These are phyloP conservation scores for Stylophora pistillata DNA, from an alignment of 64 coral and sea anemone genomes.

Conservation along the genomic window DNA sequence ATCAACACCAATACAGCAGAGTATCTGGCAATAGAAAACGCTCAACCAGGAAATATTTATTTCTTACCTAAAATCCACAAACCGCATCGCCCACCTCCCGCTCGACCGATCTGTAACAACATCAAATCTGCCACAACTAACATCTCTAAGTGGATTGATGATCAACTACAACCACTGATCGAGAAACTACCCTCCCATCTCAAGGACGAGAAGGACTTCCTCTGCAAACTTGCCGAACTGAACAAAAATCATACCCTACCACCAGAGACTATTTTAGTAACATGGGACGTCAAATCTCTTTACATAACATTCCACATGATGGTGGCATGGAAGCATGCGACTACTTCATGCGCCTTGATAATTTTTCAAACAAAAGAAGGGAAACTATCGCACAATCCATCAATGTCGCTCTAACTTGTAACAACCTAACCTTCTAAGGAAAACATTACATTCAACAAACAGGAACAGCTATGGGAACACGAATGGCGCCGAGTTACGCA, in stretches of 20 bases:
- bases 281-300: neutral
- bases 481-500: neutral
- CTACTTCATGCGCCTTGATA: too few species aligned
- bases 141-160: too few species aligned
- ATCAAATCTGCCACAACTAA: too few species aligned
- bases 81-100: too few species aligned
- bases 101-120: too few species aligned
- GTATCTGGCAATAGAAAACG: too few species aligned
- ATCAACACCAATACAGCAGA: neutral
- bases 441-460: neutral
- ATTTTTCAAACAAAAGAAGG: neutral
- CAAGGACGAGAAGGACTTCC: neutral
- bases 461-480: too few species aligned
- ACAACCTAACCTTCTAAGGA: neutral
- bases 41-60: too few species aligned
- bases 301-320: neutral
- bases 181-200: neutral
- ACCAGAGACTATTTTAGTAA: neutral
- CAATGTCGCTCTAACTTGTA: neutral
- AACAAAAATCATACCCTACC: neutral
- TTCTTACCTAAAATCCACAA: too few species aligned
- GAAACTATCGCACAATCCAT: neutral
- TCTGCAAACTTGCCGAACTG: neutral
- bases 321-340: too few species aligned
- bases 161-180: neutral